Evolutionary conservation across 2,797 vertebrate species (phyloP).

Genomic region (Coregonus sp.): DNA sequence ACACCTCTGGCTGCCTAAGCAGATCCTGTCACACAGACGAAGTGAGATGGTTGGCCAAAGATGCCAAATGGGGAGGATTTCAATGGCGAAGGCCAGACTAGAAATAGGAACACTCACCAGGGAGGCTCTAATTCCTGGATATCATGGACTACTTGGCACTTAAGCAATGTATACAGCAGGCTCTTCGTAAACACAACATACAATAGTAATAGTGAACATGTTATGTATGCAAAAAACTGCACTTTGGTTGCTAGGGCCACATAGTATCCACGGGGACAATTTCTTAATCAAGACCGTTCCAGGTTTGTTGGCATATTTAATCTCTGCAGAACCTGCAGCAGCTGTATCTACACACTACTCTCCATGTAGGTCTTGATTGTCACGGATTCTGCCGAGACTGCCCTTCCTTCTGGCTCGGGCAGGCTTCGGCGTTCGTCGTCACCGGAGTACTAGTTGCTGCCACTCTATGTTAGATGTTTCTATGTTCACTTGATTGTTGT

Average conservation of each 20-base stretch:
- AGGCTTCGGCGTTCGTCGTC: too few species aligned
- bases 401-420: too few species aligned
- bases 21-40: conserved; percentile 70
- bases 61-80: background rate
- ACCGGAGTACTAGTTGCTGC: too few species aligned
- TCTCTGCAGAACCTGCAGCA: conserved; percentile 70
- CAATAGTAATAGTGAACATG: background rate
- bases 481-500: too few species aligned
- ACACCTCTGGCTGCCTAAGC: conserved; percentile 73
- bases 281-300: too few species aligned
- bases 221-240: background rate
- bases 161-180: background rate
- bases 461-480: too few species aligned
- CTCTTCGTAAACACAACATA: too few species aligned
- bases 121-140: background rate
- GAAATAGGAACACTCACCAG: background rate
- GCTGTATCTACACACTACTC: conserved; percentile 71
- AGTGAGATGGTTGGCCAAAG: background rate
- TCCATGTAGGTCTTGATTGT: conserved; percentile 81
- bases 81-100: background rate
- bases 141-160: background rate
- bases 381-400: too few species aligned
- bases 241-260: too few species aligned
- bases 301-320: background rate
- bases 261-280: too few species aligned